These are phyloP conservation scores for Chionodraco myersi DNA, from an alignment of 2,113 vertebrate species.

Conservation along the genomic window DNA sequence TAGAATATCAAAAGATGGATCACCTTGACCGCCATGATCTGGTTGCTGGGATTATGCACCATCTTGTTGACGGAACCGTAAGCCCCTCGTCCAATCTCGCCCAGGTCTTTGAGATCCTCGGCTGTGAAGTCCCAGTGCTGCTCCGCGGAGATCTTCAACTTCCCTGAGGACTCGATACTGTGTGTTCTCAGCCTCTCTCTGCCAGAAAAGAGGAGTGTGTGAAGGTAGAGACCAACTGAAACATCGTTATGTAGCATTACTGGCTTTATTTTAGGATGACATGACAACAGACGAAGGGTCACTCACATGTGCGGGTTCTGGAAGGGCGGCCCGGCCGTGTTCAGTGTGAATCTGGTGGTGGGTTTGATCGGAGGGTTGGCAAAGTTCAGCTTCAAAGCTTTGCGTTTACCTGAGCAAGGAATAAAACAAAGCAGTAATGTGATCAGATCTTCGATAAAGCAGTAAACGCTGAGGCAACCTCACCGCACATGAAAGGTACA, in stretches of 20 bases:
- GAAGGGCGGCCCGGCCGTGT: conserved; percentile 92
- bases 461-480: neutral
- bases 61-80: conserved; percentile 99
- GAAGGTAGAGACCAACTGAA: neutral
- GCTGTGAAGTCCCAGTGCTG: conserved; percentile 99
- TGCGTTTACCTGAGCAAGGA: conserved; percentile 93
- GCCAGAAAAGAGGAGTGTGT: conserved; percentile 18
- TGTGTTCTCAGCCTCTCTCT: conserved; percentile 98
- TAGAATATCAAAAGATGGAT: conserved; percentile 4
- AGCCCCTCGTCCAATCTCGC: conserved; percentile 97
- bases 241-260: neutral
- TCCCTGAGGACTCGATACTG: conserved; percentile 99
- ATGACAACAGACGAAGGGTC: too few species aligned
- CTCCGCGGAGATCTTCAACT: conserved; percentile 98
- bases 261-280: neutral
- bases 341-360: conserved; percentile 93
- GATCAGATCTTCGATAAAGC: neutral
- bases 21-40: conserved; percentile 99
- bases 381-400: conserved; percentile 99
- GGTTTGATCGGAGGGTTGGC: conserved; percentile 98
- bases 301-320: conserved; percentile 98
- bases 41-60: conserved; percentile 98
- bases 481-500: neutral
- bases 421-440: conserved; percentile 28
- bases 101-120: conserved; percentile 98